A percentile compares a stretch with the other conserved stretches of the same genome.
Evolutionary conservation across 1,140 invertebrate species (phyloP).

Genomic region (Achatina immaculata): DNA sequence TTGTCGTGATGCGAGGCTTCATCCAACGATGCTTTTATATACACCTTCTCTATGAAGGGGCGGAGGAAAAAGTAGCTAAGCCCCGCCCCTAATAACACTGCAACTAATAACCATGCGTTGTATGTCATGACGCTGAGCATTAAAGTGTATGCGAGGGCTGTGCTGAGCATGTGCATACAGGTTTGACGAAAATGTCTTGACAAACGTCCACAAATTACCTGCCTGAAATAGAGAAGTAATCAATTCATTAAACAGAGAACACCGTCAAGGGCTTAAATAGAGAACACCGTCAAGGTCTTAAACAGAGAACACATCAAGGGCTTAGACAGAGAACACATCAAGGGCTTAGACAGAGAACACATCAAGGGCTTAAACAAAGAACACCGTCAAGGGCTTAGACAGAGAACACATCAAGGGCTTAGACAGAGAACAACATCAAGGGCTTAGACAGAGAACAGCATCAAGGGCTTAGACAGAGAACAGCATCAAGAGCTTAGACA

Average conservation of each 20-base stretch:
- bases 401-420: too few species aligned
- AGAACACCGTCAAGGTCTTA: too few species aligned
- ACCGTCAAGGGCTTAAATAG: background rate
- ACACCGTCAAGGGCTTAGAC: too few species aligned
- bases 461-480: too few species aligned
- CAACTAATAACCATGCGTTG: background rate
- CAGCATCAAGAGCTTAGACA: too few species aligned
- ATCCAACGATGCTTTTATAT: background rate
- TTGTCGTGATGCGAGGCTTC: background rate
- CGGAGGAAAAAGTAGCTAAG: background rate
- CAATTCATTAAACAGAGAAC: background rate
- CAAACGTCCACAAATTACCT: background rate
- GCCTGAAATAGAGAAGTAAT: background rate
- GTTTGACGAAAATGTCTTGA: background rate
- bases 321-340: too few species aligned
- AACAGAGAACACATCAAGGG: too few species aligned
- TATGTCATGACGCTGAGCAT: background rate
- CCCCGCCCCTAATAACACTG: background rate
- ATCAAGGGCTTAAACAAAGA: too few species aligned
- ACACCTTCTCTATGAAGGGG: background rate
- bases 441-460: too few species aligned
- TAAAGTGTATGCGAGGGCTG: background rate
- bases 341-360: too few species aligned
- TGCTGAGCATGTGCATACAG: background rate
- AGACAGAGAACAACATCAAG: too few species aligned